These are phyloP conservation scores for Vannuccia rotundouncinata DNA, from an alignment of 2,888 invertebrate species.

Conservation along the genomic window DNA sequence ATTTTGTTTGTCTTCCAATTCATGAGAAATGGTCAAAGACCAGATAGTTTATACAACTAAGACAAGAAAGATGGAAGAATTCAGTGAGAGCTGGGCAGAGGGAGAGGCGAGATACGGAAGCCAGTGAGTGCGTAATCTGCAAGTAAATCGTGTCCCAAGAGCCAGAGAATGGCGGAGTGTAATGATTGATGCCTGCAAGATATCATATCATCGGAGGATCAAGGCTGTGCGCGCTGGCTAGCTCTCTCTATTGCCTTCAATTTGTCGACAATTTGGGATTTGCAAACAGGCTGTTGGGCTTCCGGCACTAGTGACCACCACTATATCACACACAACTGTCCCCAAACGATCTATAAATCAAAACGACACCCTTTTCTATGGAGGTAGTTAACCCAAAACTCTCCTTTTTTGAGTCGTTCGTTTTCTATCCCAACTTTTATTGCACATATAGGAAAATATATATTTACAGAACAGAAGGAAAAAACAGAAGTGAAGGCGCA, in stretches of 20 bases:
- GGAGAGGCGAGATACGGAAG: background rate
- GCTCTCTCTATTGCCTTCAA: background rate
- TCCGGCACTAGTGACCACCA: background rate
- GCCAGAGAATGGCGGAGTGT: background rate
- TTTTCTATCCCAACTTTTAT: too few species aligned
- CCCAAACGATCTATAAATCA: background rate
- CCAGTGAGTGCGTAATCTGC: background rate
- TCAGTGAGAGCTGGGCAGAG: background rate
- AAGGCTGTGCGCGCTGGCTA: too few species aligned
- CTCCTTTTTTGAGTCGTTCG: too few species aligned
- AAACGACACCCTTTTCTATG: background rate
- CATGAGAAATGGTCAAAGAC: background rate
- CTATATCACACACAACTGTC: background rate
- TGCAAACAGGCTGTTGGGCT: background rate
- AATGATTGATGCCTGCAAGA: slow-evolving; percentile 12
- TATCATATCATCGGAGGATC: too few species aligned
- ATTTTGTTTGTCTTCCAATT: background rate
- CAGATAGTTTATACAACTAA: too few species aligned
- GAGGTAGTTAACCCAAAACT: background rate
- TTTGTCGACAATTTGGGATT: background rate
- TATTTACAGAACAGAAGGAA: too few species aligned
- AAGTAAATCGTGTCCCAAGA: background rate
- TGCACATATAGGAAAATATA: too few species aligned
- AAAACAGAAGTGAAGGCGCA: too few species aligned
- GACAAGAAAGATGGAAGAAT: too few species aligned